phyloP scores from a whole-genome alignment of 2,797 vertebrate species.

The Tenualosa ilisha region DNA sequence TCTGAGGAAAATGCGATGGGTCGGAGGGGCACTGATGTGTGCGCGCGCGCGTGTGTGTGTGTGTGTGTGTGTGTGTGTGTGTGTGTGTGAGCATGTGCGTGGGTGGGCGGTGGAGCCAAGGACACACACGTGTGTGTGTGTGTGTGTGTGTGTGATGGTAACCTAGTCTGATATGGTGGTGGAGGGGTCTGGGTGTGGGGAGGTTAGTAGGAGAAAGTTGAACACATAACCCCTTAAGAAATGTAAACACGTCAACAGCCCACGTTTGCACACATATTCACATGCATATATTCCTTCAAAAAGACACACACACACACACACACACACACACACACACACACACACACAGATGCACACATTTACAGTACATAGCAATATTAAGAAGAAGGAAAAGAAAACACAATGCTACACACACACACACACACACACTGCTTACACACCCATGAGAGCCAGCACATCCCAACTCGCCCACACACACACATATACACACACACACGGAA shows the following conservation, averaged over 20 bases:
- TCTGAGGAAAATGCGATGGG: neutral
- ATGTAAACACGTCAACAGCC: neutral
- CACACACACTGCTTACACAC: neutral
- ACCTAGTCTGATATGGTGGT: slow-evolving; percentile 9
- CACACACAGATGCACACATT: neutral
- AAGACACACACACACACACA: neutral
- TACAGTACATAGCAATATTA: too few species aligned
- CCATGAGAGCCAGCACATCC: neutral
- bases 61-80: neutral
- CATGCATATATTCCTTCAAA: neutral
- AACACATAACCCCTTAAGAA: neutral
- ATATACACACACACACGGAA: slow-evolving; percentile 1
- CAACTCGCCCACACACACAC: neutral
- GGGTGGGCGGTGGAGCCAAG: neutral
- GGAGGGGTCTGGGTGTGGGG: neutral
- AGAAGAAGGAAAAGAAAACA: neutral
- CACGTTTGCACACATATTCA: neutral
- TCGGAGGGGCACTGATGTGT: neutral
- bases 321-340: neutral
- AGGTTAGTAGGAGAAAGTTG: neutral
- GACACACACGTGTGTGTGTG: neutral
- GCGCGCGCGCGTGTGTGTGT: neutral
- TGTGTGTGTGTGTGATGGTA: neutral
- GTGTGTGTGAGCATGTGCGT: neutral
- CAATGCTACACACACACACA: neutral